phyloP scores from a whole-genome alignment of 2,113 vertebrate genomes.

The Setophaga coronata region DNA sequence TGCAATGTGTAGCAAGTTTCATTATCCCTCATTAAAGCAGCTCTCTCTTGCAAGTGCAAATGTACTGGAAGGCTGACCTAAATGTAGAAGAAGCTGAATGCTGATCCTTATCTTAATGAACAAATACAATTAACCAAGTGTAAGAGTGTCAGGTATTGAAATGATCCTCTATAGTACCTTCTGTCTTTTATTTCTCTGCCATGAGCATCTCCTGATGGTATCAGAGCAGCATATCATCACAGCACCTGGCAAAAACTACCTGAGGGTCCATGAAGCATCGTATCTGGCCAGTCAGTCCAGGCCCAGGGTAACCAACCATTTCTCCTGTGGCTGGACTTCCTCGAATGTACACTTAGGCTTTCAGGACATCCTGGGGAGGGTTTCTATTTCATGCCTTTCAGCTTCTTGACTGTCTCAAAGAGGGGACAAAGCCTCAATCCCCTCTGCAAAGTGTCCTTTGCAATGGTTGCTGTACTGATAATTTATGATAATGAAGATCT shows the following conservation, averaged over 20 bases:
- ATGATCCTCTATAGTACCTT: conserved; percentile 27
- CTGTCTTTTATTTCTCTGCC: conserved; percentile 48
- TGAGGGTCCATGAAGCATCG: background rate
- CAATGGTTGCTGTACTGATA: background rate
- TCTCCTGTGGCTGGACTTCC: background rate
- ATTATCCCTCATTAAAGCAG: conserved; percentile 58
- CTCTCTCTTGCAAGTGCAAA: conserved; percentile 64
- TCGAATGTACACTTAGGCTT: background rate
- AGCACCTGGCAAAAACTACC: conserved; percentile 25
- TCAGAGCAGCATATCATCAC: conserved; percentile 2
- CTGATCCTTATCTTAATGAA: conserved; percentile 64
- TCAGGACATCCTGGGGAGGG: background rate
- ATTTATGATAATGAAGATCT: background rate
- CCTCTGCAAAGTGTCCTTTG: background rate
- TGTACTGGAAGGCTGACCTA: conserved; percentile 64
- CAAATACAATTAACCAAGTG: conserved; percentile 60
- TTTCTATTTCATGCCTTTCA: background rate
- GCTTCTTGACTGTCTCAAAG: background rate
- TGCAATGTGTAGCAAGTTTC: conserved; percentile 21
- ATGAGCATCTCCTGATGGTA: conserved; percentile 41
- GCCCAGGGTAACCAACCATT: background rate
- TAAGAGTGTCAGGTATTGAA: conserved; percentile 62
- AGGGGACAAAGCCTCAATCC: background rate
- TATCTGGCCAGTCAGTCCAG: background rate
- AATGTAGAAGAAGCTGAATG: conserved; percentile 51